Evolutionary conservation across 1,140 invertebrate genomes (phyloP).

Genomic region (Megalopta genalis): DNA sequence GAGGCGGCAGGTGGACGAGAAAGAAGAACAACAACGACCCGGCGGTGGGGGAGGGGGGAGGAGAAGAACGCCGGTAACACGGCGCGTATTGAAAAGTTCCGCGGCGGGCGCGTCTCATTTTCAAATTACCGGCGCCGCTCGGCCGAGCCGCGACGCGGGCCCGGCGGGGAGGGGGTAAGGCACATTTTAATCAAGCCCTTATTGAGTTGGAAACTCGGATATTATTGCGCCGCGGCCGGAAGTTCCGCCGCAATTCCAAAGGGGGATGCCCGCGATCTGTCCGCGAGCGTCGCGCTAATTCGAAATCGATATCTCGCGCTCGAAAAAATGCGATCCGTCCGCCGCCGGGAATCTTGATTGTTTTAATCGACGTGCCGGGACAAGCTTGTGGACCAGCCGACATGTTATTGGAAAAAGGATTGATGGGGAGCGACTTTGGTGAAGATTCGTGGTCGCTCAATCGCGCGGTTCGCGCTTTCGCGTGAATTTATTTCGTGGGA

Average conservation of each 20-base stretch:
- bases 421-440: no score
- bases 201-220: conserved; percentile 72
- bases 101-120: conserved; percentile 67
- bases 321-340: neutral
- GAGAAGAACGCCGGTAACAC: conserved; percentile 45
- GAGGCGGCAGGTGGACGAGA: conserved; percentile 36
- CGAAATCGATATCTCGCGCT: conserved; percentile 24
- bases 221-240: conserved; percentile 66
- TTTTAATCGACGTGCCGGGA: no score
- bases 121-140: conserved; percentile 66
- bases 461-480: no score
- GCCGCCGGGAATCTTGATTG: no score
- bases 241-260: conserved; percentile 53
- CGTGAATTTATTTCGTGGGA: no score
- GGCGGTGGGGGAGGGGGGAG: neutral
- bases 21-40: conserved; percentile 34
- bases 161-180: conserved; percentile 21
- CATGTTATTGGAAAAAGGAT: no score
- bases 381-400: no score
- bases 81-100: conserved; percentile 67
- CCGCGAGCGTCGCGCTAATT: conserved; percentile 21
- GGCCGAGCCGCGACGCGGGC: neutral
- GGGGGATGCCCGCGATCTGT: conserved; percentile 34
- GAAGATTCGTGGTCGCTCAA: no score
- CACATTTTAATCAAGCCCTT: conserved; percentile 74